Evolutionary conservation across 2,888 invertebrate genomes (phyloP).

Genomic region (Bhutanitis thaidina): DNA sequence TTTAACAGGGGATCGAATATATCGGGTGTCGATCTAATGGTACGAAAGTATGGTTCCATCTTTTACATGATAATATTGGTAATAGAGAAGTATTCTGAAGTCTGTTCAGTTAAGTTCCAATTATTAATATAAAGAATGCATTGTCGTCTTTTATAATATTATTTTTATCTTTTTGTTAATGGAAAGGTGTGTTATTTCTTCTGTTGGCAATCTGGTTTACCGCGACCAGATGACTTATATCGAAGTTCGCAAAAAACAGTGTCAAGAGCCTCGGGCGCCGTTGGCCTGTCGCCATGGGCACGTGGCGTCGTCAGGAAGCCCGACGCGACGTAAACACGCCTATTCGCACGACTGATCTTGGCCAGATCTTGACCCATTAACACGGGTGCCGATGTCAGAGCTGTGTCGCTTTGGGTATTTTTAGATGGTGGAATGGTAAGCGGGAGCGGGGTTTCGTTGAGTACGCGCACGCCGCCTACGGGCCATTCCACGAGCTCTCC

Average conservation of each 20-base stretch:
- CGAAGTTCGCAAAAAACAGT: slow-evolving; percentile 23
- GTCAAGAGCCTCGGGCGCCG: slow-evolving; percentile 25
- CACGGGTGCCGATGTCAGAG: slow-evolving; percentile 67
- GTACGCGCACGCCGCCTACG: slow-evolving; percentile 40
- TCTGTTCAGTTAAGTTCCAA: too few species aligned
- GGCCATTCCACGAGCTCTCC: slow-evolving; percentile 42
- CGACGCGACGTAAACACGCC: slow-evolving; percentile 61
- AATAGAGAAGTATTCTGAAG: too few species aligned
- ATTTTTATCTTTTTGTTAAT: too few species aligned
- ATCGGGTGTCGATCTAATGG: not conserved
- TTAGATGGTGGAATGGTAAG: slow-evolving; percentile 59
- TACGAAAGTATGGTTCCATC: too few species aligned
- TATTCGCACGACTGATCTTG: slow-evolving; percentile 73
- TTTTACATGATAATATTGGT: too few species aligned
- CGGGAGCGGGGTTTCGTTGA: slow-evolving; percentile 53
- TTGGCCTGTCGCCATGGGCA: slow-evolving; percentile 48
- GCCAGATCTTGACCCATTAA: slow-evolving; percentile 80
- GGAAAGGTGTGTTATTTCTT: not conserved
- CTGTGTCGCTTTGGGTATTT: slow-evolving; percentile 73
- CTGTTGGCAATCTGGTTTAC: not conserved
- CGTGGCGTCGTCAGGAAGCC: slow-evolving; percentile 52
- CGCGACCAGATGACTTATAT: slow-evolving; percentile 7
- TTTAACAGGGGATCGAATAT: not conserved
- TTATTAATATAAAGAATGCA: too few species aligned
- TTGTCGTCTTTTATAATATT: too few species aligned